Evolutionary conservation across 2,888 invertebrate species (phyloP).

Genomic region (Zhuqinia jingwanae): DNA sequence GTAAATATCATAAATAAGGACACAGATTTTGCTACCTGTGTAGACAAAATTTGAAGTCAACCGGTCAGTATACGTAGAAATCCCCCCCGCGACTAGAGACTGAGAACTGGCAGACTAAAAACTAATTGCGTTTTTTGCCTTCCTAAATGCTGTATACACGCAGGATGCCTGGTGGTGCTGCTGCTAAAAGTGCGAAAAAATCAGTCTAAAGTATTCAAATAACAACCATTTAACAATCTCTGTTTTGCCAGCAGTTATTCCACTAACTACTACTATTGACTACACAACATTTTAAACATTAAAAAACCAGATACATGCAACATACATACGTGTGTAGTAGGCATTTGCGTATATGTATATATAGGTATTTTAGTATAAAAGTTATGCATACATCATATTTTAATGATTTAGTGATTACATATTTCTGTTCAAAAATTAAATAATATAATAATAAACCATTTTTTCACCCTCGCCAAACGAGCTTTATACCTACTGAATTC

Average conservation of each 20-base stretch:
- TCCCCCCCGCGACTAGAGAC: too few species aligned
- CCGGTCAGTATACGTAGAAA: too few species aligned
- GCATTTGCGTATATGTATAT: too few species aligned
- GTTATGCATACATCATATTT: too few species aligned
- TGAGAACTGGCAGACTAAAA: too few species aligned
- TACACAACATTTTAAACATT: not conserved
- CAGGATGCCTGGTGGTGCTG: not conserved
- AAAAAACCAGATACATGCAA: too few species aligned
- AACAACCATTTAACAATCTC: not conserved
- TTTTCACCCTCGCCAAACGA: not conserved
- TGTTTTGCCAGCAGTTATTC: slow-evolving; percentile 32
- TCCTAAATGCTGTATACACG: not conserved
- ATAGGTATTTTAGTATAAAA: too few species aligned
- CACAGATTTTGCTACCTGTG: too few species aligned
- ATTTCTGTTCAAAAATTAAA: slow-evolving; percentile 7
- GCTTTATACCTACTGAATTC: not conserved
- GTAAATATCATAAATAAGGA: too few species aligned
- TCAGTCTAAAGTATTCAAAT: not conserved
- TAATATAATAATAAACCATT: slow-evolving; percentile 1
- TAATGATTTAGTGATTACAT: not conserved
- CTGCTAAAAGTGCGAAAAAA: not conserved
- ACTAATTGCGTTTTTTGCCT: not conserved
- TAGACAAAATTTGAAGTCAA: too few species aligned
- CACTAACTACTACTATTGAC: too few species aligned
- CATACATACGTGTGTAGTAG: too few species aligned